Base-by-base conservation (phyloP, 2,888 invertebrate genomes). In the Xestobium rufovillosum region DNA sequence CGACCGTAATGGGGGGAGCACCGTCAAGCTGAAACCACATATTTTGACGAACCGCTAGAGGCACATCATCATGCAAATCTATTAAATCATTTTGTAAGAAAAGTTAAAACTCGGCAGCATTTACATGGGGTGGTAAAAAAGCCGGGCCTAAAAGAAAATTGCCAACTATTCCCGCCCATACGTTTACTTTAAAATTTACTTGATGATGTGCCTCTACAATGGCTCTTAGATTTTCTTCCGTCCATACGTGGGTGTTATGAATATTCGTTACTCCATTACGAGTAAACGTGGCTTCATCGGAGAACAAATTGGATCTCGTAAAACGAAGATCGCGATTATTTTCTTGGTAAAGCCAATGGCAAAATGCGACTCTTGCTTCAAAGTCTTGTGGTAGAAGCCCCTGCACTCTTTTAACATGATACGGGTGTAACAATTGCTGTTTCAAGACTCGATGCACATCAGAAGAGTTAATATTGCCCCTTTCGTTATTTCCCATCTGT, bases 261-360 rank as follows among this genome's bases (percentile, higher is more conserved):
- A 8, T 28, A 10, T 28, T 28, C 6, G 10, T 10, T 28, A 6
- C n/a, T 8, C 28, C 28, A 28, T 28, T 28, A 28, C 10, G 6
- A 28, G 28, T 8, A 28, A 28, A 28, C 10, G 8, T 28, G 6
- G 28, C 28, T 28, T 28, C 28, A 28, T 28, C 28, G n/a, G 28
- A 28, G 28, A 28, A 28, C 8, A 6, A 28, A 28, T 8, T 28
- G 28, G 6, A 8, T 6, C 10, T 28, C 6, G 6, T 8, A 28
- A 28, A 28, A 8, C 12, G 6, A 6, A 28, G 8, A 12, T 10
- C 10, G 6, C 6, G 10, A 28, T 10, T 28, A 8, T 28, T 6
- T 6, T 28, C 8, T 28, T 28, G 8, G 6, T 8, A 28, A 28
- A 28, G 10, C 6, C 6, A 28, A 10, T 12, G 6, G 10, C 28